These are phyloP conservation scores for Drosophila punjabiensis DNA, from an alignment of 1,140 invertebrate genomes.

Conservation along the genomic window DNA sequence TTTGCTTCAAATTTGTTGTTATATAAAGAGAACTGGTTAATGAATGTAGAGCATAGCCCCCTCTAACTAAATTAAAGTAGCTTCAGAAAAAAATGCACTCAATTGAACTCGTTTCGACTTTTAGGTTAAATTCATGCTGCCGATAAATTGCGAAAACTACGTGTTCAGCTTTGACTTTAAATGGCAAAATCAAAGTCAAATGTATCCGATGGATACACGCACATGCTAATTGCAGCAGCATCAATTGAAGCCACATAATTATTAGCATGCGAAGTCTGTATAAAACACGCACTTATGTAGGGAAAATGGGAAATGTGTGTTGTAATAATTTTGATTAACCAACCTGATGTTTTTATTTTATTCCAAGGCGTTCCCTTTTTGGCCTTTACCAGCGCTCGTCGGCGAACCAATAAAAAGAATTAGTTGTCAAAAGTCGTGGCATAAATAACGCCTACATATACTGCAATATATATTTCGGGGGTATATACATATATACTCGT, in stretches of 20 bases:
- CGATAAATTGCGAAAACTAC: constrained; percentile 7
- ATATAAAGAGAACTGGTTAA: background rate
- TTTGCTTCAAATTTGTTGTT: background rate
- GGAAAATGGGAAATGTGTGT: constrained; percentile 3
- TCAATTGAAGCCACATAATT: constrained; percentile 24
- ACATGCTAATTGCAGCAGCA: constrained; percentile 37
- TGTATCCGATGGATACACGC: constrained; percentile 39
- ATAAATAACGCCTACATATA: constrained; percentile 69
- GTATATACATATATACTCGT: constrained; percentile 38
- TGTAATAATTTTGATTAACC: constrained; percentile 41
- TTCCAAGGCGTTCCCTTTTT: constrained; percentile 56
- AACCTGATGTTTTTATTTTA: constrained; percentile 52
- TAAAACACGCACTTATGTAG: constrained; percentile 16
- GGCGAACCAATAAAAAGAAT: constrained; percentile 55
- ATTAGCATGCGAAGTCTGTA: constrained; percentile 10
- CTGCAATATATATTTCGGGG: constrained; percentile 26
- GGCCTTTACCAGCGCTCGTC: constrained; percentile 35
- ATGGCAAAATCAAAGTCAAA: constrained; percentile 51
- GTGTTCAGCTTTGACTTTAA: constrained; percentile 38
- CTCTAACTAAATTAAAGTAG: background rate
- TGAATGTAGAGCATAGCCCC: background rate
- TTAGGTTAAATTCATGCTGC: background rate
- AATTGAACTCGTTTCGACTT: constrained; percentile 18
- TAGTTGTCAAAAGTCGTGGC: constrained; percentile 63
- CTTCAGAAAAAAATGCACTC: constrained; percentile 2